Conservation (phyloP, 2,888 invertebrate genomes). For the Chromoteleia sp. region DNA sequence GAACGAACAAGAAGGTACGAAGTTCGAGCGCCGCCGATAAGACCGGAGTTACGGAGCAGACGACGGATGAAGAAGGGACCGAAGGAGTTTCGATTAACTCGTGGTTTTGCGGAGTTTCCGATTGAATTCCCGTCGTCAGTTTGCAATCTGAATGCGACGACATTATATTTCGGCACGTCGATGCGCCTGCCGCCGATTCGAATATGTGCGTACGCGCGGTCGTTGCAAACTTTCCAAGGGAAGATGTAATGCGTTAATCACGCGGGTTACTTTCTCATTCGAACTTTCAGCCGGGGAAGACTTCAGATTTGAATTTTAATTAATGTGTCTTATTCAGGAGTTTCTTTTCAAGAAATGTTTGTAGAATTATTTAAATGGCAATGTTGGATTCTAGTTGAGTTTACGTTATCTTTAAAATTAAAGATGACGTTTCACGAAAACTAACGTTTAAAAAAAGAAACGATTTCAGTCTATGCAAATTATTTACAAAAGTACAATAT, state of each 20-base stretch:
- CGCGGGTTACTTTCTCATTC: slow-evolving; percentile 19
- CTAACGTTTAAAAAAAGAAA: no score
- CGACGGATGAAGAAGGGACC: slow-evolving; percentile 60
- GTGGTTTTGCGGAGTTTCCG: slow-evolving; percentile 77
- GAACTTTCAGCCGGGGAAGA: slow-evolving; percentile 9
- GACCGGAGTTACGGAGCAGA: slow-evolving; percentile 50
- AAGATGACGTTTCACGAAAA: no score
- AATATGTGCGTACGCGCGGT: slow-evolving; percentile 30
- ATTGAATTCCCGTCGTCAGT: slow-evolving; percentile 74
- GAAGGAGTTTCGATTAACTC: slow-evolving; percentile 80
- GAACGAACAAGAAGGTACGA: slow-evolving; percentile 69
- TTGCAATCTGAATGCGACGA: slow-evolving; percentile 64
- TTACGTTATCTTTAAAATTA: no score
- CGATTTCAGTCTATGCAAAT: no score
- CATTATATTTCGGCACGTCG: slow-evolving; percentile 57
- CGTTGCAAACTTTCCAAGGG: slow-evolving; percentile 14
- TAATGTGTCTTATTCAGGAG: slow-evolving; percentile 28
- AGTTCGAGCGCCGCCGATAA: slow-evolving; percentile 59
- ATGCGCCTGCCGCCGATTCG: slow-evolving; percentile 19
- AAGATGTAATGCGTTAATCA: slow-evolving; percentile 39
- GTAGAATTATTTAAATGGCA: no score
- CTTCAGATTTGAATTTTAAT: slow-evolving; percentile 28
- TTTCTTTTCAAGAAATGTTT: neutral
- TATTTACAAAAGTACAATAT: no score
- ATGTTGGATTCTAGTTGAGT: no score